phyloP scores from a whole-genome alignment of 2,888 invertebrate species.

The Tenodera sinensis region DNA sequence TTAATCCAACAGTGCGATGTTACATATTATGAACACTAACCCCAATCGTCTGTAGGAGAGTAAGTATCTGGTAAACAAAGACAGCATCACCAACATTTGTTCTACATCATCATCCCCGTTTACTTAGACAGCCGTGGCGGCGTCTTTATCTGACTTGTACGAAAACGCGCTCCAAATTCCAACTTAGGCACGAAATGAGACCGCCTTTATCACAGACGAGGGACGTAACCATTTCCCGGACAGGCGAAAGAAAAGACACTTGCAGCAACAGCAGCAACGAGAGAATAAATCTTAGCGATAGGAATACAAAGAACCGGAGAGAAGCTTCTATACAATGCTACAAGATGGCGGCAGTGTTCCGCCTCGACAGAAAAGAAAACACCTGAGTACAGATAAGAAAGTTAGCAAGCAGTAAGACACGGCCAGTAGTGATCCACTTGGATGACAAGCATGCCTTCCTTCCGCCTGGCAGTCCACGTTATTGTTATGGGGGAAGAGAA shows the following conservation, averaged over 20 bases:
- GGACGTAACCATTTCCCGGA: background rate
- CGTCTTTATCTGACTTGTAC: background rate
- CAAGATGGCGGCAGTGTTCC: background rate
- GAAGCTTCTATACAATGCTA: background rate
- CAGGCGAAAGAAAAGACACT: background rate
- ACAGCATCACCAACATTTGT: too few relatives aligned
- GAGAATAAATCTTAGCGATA: background rate
- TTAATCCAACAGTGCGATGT: too few relatives aligned
- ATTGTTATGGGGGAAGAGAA: background rate
- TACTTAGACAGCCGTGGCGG: too few relatives aligned
- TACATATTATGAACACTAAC: too few relatives aligned
- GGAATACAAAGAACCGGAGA: background rate
- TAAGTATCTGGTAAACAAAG: too few relatives aligned
- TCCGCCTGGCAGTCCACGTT: background rate
- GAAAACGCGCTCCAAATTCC: background rate
- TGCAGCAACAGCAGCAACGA: background rate
- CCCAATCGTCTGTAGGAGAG: too few relatives aligned
- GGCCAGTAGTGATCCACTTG: background rate
- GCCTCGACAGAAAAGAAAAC: background rate
- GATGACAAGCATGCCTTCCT: background rate
- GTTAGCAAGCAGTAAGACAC: background rate
- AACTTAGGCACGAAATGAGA: background rate
- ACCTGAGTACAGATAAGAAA: background rate
- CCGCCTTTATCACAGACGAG: background rate
- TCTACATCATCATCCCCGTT: too few relatives aligned